Evolutionary conservation across 2,797 vertebrate species (phyloP).

Genomic region (Trematomus bernacchii): DNA sequence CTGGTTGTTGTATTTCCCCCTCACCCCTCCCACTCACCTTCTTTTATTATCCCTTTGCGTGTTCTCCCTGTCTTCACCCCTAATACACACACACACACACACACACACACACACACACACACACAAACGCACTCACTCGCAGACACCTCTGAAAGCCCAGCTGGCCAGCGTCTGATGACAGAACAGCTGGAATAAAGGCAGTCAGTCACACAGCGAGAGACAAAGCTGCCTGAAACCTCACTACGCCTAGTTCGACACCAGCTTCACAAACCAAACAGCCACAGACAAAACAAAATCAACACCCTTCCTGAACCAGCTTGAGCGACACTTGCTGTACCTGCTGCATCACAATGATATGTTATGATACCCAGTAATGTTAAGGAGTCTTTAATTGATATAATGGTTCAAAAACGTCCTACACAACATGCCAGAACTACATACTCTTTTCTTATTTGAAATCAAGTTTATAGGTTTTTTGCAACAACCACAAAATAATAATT

Average conservation of each 20-base stretch:
- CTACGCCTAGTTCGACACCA: conserved; percentile 28
- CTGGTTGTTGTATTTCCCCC: conserved; percentile 77
- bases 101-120: not conserved
- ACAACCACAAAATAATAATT: no score
- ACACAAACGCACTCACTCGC: conserved; percentile 24
- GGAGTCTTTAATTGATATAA: conserved; percentile 29
- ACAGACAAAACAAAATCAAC: not conserved
- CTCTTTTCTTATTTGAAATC: not conserved
- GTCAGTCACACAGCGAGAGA: conserved; percentile 50
- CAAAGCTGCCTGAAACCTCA: conserved; percentile 58
- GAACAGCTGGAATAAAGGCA: conserved; percentile 80
- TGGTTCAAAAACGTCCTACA: conserved; percentile 12
- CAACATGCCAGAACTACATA: not conserved
- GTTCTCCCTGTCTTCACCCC: conserved; percentile 9
- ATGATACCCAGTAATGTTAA: not conserved
- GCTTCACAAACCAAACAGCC: conserved; percentile 20
- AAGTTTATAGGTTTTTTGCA: not conserved
- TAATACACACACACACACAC: not conserved
- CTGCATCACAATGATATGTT: conserved; percentile 10
- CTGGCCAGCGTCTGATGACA: conserved; percentile 81
- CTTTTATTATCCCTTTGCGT: conserved; percentile 66
- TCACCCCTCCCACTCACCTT: conserved; percentile 73
- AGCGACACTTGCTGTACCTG: not conserved
- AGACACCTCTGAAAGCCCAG: conserved; percentile 67
- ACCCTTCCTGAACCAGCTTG: not conserved